phyloP scores from a whole-genome alignment of 2,113 vertebrate genomes.

The Carassius auratus region DNA sequence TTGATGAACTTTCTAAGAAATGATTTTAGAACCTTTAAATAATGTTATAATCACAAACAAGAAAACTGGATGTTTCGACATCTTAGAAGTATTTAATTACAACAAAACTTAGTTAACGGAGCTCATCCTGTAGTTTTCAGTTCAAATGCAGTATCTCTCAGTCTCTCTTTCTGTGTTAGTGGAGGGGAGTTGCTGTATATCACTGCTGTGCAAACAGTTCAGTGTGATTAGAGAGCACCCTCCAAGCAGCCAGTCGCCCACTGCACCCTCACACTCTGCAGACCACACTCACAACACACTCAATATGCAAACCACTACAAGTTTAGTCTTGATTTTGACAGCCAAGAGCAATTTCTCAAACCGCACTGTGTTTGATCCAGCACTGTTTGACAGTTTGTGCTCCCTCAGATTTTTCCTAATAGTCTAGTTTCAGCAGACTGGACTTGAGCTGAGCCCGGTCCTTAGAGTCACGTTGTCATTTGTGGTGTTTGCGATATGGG shows the following conservation, averaged over 20 bases:
- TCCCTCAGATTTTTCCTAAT: not conserved
- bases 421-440: conserved; percentile 5
- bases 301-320: conserved; percentile 9
- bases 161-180: not conserved
- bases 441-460: not conserved
- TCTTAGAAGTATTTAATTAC: no score
- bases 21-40: no score
- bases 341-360: conserved; percentile 7
- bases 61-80: no score
- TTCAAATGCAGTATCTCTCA: not conserved
- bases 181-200: not conserved
- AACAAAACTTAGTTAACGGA: no score
- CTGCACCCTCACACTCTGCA: not conserved
- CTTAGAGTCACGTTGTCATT: conserved; percentile 5
- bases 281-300: not conserved
- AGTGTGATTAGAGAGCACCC: conserved; percentile 5
- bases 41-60: no score
- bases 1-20: no score
- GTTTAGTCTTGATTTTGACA: not conserved
- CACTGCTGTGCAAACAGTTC: conserved; percentile 14
- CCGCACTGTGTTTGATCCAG: not conserved
- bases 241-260: not conserved
- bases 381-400: not conserved
- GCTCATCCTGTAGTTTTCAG: not conserved
- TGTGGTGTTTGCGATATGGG: conserved; percentile 24